Evolutionary conservation across 2,797 vertebrate genomes (phyloP).

Genomic region (Graptemys geographica): DNA sequence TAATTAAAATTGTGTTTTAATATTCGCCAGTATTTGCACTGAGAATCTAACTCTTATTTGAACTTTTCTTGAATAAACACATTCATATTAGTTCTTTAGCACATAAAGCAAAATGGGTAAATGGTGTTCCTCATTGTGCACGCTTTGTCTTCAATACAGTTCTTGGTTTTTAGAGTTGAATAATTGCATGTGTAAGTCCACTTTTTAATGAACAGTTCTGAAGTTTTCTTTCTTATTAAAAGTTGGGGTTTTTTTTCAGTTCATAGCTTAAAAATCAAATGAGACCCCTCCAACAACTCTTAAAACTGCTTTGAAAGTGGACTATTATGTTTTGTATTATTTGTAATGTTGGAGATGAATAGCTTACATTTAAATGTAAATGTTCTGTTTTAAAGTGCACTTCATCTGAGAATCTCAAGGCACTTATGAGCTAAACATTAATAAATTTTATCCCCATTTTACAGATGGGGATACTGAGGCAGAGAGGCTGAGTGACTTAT

Average conservation of each 20-base stretch:
- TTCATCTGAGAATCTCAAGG: background rate
- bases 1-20: background rate
- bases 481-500: background rate
- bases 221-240: background rate
- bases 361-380: background rate
- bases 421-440: background rate
- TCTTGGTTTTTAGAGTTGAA: background rate
- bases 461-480: background rate
- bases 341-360: background rate
- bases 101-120: background rate
- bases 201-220: background rate
- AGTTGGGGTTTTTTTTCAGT: background rate
- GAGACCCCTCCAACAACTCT: background rate
- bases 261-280: background rate
- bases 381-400: background rate
- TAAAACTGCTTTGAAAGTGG: background rate
- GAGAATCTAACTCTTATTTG: background rate
- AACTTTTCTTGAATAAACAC: background rate
- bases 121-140: background rate
- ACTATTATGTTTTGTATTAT: background rate
- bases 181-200: background rate
- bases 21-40: background rate
- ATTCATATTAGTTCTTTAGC: background rate
- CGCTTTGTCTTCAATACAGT: background rate
- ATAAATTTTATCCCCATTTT: background rate